Conservation (phyloP, 1,140 invertebrate species). For the Trachelipus rathkii region DNA sequence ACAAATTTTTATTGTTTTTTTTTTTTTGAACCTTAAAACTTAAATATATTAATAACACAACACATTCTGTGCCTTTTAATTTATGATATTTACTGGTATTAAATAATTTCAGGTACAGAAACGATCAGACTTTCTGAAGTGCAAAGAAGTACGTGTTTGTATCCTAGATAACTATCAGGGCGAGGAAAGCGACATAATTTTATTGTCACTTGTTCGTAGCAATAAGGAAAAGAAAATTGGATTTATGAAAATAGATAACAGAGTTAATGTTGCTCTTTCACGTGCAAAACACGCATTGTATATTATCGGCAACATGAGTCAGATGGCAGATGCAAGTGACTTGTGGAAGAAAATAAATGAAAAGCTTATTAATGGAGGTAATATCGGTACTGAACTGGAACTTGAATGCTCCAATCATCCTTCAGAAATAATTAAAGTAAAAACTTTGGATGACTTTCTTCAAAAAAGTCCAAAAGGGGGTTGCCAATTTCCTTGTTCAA, state of each 20-base stretch:
- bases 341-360: conserved; percentile 52
- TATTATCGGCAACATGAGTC: conserved; percentile 61
- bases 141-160: conserved; percentile 52
- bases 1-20: too few species aligned
- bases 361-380: conserved; percentile 33
- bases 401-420: conserved; percentile 55
- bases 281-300: conserved; percentile 69
- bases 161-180: conserved; percentile 80
- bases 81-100: too few species aligned
- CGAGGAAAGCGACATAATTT: conserved; percentile 76
- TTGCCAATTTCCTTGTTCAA: conserved; percentile 69
- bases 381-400: conserved; percentile 48
- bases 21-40: too few species aligned
- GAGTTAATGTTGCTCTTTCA: conserved; percentile 48
- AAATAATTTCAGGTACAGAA: too few species aligned
- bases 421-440: conserved; percentile 35
- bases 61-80: too few species aligned
- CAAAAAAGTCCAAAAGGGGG: conserved; percentile 69
- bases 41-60: too few species aligned
- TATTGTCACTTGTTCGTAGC: conserved; percentile 75
- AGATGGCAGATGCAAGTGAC: conserved; percentile 44
- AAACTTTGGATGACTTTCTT: conserved; percentile 48
- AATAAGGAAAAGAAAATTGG: conserved; percentile 65
- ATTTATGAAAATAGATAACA: conserved; percentile 62
- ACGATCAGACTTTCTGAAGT: neutral